phyloP scores from a whole-genome alignment of 2,888 invertebrate species.

The Cephus pygmeus region DNA sequence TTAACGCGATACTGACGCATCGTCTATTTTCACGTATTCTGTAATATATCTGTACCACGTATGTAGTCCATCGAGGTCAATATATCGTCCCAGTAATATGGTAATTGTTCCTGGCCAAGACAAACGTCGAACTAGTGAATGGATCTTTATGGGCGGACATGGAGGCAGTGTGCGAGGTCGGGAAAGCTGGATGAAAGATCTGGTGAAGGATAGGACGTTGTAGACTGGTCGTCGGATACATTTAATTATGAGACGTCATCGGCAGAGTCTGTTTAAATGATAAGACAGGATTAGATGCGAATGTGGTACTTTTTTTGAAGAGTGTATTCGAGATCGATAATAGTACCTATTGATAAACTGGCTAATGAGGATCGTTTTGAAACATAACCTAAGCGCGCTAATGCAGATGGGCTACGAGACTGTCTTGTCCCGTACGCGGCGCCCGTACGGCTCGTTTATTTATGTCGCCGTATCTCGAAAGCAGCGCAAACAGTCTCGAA shows the following conservation, averaged over 20 bases:
- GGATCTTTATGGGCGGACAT: not conserved
- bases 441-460: not conserved
- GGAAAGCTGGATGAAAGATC: not conserved
- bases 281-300: not conserved
- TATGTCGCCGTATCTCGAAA: not conserved
- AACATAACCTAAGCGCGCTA: not conserved
- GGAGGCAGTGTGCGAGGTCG: not conserved
- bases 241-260: not conserved
- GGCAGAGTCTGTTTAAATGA: not conserved
- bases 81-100: conserved; percentile 13
- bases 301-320: not conserved
- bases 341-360: not conserved
- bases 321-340: not conserved
- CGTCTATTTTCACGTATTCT: conserved; percentile 46
- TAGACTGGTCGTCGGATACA: not conserved
- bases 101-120: not conserved
- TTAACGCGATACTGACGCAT: conserved; percentile 38
- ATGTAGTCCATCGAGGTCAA: conserved; percentile 39
- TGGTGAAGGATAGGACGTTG: not conserved
- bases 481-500: not conserved
- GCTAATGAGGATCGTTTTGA: not conserved
- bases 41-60: conserved; percentile 43
- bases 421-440: not conserved
- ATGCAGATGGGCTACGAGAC: not conserved
- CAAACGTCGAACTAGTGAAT: not conserved